Evolutionary conservation across 2,113 vertebrate genomes (phyloP).

Genomic region (Sylvietta virens): DNA sequence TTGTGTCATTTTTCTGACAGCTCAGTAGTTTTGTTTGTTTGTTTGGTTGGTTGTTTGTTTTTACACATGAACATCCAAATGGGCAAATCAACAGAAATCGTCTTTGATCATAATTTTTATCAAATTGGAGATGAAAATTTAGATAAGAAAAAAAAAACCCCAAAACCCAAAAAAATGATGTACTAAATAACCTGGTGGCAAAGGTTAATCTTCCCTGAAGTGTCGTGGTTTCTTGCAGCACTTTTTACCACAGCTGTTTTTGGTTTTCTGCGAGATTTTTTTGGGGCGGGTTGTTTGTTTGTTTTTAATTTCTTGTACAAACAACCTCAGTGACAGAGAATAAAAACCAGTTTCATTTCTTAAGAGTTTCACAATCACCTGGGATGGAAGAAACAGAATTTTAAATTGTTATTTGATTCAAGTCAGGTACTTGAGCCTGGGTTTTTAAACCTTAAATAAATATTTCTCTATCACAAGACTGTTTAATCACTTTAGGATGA

Average conservation of each 20-base stretch:
- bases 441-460: background rate
- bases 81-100: background rate
- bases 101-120: background rate
- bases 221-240: background rate
- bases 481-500: background rate
- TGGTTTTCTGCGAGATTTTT: background rate
- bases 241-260: background rate
- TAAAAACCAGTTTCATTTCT: background rate
- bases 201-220: background rate
- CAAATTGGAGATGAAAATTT: background rate
- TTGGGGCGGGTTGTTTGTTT: background rate
- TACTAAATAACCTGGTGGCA: background rate
- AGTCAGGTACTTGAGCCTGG: background rate
- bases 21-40: background rate
- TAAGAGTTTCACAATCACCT: background rate
- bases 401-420: background rate
- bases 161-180: background rate
- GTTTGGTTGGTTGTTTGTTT: no score
- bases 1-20: background rate
- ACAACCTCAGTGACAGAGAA: background rate
- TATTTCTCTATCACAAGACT: background rate
- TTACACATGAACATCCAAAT: background rate
- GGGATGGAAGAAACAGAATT: background rate
- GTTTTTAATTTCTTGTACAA: background rate
- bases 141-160: background rate